Conservation (phyloP, 2,888 invertebrate species). For the Eilema depressum region DNA sequence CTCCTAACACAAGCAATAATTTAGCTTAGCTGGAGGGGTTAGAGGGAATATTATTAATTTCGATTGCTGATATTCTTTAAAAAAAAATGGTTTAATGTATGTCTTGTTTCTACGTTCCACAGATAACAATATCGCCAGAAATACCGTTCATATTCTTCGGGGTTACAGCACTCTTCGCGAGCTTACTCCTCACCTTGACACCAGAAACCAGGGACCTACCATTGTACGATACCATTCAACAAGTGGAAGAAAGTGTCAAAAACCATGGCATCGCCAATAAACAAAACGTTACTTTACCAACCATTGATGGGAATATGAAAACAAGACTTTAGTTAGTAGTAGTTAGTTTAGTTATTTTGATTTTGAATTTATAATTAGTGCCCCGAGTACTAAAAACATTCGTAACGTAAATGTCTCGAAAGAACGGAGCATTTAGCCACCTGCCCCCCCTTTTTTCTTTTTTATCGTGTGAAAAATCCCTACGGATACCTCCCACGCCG, state of each 20-base stretch:
- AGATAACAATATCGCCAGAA: constrained; percentile 12
- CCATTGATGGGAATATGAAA: neutral
- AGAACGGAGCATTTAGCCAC: too few species aligned
- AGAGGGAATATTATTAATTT: too few species aligned
- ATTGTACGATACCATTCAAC: constrained; percentile 8
- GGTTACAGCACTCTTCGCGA: neutral
- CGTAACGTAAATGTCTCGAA: too few species aligned
- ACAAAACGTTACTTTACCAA: neutral
- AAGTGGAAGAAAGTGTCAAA: neutral
- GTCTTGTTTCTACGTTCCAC: neutral
- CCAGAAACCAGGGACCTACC: constrained; percentile 15
- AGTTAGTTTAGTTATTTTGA: neutral
- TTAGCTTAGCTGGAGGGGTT: too few species aligned
- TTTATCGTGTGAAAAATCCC: too few species aligned
- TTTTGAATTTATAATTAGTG: neutral
- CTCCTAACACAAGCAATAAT: too few species aligned
- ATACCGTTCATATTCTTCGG: constrained; percentile 13
- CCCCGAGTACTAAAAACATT: too few species aligned
- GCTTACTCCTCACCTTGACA: constrained; percentile 14
- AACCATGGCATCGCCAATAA: neutral
- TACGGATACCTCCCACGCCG: too few species aligned
- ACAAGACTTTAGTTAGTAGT: neutral
- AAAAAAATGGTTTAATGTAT: too few species aligned
- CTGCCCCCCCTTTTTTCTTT: too few species aligned
- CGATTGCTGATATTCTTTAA: too few species aligned